These are phyloP conservation scores for Eidolon helvum DNA, from an alignment of 2,113 vertebrate genomes.

Conservation along the genomic window DNA sequence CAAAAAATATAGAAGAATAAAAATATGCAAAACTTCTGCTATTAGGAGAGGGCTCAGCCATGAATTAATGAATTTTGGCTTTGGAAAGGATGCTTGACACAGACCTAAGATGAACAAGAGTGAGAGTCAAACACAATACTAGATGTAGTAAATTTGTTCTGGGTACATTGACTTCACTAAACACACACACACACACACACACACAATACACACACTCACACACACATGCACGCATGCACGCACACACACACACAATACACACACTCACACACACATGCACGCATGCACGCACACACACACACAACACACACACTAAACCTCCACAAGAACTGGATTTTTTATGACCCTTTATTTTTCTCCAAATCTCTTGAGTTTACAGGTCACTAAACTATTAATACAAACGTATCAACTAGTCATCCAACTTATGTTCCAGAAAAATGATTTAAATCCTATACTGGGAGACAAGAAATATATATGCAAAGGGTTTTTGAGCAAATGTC, in stretches of 20 bases:
- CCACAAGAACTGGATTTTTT: neutral
- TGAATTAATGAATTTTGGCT: neutral
- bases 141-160: neutral
- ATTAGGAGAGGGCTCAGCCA: accelerated
- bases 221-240: no score
- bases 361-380: neutral
- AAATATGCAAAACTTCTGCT: neutral
- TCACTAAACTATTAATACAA: constrained; percentile 4
- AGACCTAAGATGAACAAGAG: neutral
- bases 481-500: constrained; percentile 29
- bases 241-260: no score
- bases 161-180: neutral
- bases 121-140: neutral
- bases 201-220: no score
- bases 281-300: no score
- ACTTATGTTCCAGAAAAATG: neutral
- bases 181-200: neutral
- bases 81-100: neutral
- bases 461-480: constrained; percentile 31
- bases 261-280: neutral
- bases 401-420: neutral
- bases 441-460: constrained; percentile 34
- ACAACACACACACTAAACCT: neutral
- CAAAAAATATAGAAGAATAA: neutral
- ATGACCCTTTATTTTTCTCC: neutral